phyloP scores from a whole-genome alignment of 1,140 invertebrate genomes.

The Aphaenogaster floridana region DNA sequence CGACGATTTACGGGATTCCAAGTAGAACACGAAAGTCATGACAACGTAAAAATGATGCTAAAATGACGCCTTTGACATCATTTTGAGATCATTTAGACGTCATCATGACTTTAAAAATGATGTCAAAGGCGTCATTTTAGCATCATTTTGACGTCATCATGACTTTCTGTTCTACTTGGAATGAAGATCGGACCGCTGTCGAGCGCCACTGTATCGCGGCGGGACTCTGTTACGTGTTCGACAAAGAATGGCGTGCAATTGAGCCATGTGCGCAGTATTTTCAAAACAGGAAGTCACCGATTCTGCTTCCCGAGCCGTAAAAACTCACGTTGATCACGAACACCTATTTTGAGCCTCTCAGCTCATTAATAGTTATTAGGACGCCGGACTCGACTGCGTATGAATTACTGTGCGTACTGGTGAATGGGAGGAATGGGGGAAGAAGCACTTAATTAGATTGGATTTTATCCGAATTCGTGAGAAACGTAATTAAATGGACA shows the following conservation, averaged over 20 bases:
- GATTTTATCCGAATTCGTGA: neutral
- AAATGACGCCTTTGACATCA: too few species aligned
- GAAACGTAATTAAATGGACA: neutral
- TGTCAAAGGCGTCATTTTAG: too few species aligned
- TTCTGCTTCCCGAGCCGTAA: slow-evolving; percentile 17
- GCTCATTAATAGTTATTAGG: neutral
- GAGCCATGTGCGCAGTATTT: slow-evolving; percentile 30
- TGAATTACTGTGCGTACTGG: neutral
- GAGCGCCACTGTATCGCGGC: neutral
- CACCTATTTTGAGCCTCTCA: neutral
- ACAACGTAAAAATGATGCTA: too few species aligned
- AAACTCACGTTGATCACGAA: slow-evolving; percentile 43
- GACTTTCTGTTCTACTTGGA: too few species aligned
- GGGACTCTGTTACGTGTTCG: neutral
- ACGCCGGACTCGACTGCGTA: neutral
- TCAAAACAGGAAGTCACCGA: slow-evolving; percentile 39
- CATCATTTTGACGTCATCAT: too few species aligned
- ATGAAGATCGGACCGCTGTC: slow-evolving; percentile 1
- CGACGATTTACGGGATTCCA: neutral
- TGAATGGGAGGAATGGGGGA: neutral
- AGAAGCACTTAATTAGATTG: neutral
- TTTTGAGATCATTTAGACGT: too few species aligned
- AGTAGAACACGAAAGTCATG: too few species aligned
- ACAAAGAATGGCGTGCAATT: slow-evolving; percentile 34
- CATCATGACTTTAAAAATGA: too few species aligned